Conservation (phyloP, 2,113 vertebrate species). For the Dipodomys ordii region DNA sequence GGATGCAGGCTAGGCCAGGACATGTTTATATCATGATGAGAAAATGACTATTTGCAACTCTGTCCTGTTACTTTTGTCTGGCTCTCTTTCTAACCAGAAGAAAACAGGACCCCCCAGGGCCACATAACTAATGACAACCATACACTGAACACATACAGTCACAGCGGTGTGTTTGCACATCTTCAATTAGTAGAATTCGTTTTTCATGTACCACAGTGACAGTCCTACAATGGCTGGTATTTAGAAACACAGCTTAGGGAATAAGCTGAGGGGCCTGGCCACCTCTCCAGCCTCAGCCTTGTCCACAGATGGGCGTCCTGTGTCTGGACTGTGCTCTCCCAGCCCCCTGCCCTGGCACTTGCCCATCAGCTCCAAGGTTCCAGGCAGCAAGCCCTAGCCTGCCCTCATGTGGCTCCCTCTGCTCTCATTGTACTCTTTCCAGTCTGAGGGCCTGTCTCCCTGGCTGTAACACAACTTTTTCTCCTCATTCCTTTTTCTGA, state of each 20-base stretch:
- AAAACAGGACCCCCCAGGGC: background rate
- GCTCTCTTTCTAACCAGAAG: background rate
- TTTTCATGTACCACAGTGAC: background rate
- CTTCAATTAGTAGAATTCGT: background rate
- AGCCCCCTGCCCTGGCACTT: background rate
- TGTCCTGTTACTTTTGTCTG: background rate
- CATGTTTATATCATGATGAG: background rate
- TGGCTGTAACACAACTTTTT: background rate
- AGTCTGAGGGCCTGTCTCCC: background rate
- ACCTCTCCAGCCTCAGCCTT: background rate
- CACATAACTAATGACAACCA: background rate
- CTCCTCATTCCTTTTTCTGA: background rate
- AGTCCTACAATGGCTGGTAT: background rate
- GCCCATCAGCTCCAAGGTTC: background rate
- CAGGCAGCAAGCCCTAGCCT: background rate
- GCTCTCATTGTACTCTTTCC: background rate
- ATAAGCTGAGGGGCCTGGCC: background rate
- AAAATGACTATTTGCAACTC: constrained; percentile 35
- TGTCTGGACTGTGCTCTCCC: background rate
- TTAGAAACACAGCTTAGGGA: background rate
- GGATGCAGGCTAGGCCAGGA: background rate
- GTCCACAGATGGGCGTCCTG: accelerated
- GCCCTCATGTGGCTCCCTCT: background rate
- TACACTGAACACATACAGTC: accelerated
- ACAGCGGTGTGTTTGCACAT: background rate